Evolutionary conservation across 2,113 vertebrate genomes (phyloP).

Genomic region (Semnornis frantzii): DNA sequence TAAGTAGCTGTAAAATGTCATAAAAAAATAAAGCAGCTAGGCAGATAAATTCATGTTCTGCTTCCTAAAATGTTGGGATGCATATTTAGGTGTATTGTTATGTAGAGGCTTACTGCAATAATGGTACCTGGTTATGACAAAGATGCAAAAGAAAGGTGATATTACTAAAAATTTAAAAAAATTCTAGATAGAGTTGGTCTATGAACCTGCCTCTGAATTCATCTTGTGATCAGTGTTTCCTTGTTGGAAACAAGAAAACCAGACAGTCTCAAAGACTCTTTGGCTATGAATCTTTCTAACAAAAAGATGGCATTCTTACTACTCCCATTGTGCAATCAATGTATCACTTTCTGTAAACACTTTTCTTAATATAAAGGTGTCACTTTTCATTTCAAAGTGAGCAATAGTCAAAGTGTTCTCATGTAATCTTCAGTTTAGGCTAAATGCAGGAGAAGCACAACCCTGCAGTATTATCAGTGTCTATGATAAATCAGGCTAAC

Average conservation of each 20-base stretch:
- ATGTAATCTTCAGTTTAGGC: background rate
- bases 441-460: background rate
- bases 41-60: background rate
- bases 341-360: background rate
- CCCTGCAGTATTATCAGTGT: accelerated
- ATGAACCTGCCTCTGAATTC: background rate
- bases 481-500: background rate
- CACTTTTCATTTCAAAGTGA: background rate
- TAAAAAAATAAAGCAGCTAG: background rate
- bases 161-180: background rate
- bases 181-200: background rate
- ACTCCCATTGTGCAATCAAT: background rate
- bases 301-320: background rate
- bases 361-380: background rate
- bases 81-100: background rate
- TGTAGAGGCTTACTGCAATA: background rate
- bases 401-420: background rate
- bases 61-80: background rate
- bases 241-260: background rate
- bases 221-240: background rate
- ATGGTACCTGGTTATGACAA: background rate
- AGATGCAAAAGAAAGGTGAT: background rate
- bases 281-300: background rate
- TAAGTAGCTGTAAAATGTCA: background rate
- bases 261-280: background rate